These are phyloP conservation scores for Lepisosteus oculatus DNA, from an alignment of 2,113 vertebrate species.

Conservation along the genomic window DNA sequence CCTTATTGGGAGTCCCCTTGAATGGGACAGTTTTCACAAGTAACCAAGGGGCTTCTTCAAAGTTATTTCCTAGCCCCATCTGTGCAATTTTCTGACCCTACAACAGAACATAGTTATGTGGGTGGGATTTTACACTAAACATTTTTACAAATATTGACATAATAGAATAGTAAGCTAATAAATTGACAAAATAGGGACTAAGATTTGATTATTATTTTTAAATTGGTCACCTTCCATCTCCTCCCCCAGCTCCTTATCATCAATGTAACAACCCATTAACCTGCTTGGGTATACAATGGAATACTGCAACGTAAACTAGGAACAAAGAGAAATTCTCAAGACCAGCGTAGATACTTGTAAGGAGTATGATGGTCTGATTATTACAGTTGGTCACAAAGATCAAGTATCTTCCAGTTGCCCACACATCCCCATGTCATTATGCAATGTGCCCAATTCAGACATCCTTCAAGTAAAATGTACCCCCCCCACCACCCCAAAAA, in stretches of 20 bases:
- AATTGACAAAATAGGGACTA: constrained; percentile 29
- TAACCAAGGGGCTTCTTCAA: constrained; percentile 28
- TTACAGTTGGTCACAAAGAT: constrained; percentile 92
- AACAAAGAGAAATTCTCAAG: constrained; percentile 57
- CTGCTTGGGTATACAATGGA: constrained; percentile 55
- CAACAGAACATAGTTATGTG: constrained; percentile 21
- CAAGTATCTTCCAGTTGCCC: constrained; percentile 89
- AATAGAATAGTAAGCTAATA: constrained; percentile 28
- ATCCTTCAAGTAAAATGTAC: constrained; percentile 84
- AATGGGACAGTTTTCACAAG: constrained; percentile 25
- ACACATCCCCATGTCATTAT: constrained; percentile 65
- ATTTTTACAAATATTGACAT: constrained; percentile 24
- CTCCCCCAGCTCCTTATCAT: constrained; percentile 27
- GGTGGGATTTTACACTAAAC: constrained; percentile 18
- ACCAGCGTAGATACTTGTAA: constrained; percentile 55
- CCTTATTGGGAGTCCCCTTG: constrained; percentile 24
- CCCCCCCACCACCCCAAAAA: constrained; percentile 24
- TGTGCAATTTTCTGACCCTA: constrained; percentile 12
- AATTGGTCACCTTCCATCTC: constrained; percentile 40
- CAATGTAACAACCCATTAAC: constrained; percentile 19
- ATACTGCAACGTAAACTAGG: constrained; percentile 71
- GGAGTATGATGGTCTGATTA: constrained; percentile 69
- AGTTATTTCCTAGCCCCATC: constrained; percentile 14
- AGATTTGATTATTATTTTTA: constrained; percentile 20
- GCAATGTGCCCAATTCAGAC: constrained; percentile 75